A percentile compares a stretch with the other conserved stretches of the same genome.
Conservation (phyloP, 2,888 invertebrate species). For the Bruchidius siliquastri region DNA sequence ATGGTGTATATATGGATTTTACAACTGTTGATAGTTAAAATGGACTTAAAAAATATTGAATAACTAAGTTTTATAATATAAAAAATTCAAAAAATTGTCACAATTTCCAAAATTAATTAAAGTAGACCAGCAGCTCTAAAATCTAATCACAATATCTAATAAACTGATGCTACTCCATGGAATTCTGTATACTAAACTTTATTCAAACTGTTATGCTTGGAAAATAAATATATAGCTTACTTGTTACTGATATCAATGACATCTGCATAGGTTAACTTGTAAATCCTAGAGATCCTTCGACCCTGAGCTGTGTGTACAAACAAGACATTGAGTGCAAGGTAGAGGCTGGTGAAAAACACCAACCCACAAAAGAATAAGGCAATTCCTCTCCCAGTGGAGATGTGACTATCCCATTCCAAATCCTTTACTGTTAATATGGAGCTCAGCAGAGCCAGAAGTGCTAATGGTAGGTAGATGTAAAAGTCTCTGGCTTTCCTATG, state of each 20-base stretch:
- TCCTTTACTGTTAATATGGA: slow-evolving; percentile 32
- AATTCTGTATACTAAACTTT: no score
- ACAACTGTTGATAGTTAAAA: no score
- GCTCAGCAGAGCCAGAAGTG: slow-evolving; percentile 21
- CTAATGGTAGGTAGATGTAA: slow-evolving; percentile 22
- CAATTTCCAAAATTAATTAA: no score
- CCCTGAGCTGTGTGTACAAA: slow-evolving; percentile 59
- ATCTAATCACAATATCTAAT: no score
- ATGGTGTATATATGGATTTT: no score
- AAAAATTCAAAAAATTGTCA: no score
- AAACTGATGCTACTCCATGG: no score
- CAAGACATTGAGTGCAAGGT: slow-evolving; percentile 59
- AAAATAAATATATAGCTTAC: slow-evolving; percentile 49
- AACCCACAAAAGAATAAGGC: slow-evolving; percentile 60
- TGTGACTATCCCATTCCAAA: slow-evolving; percentile 53
- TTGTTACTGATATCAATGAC: slow-evolving; percentile 72
- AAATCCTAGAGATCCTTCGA: slow-evolving; percentile 57
- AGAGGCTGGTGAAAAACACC: slow-evolving; percentile 64
- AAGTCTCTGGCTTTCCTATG: slow-evolving; percentile 23
- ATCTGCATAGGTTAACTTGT: slow-evolving; percentile 61
- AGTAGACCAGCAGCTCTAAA: no score
- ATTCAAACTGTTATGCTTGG: not conserved
- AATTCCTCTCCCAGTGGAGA: slow-evolving; percentile 57
- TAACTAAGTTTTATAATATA: no score
- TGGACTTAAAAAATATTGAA: no score